Percentiles rank a stretch among this genome's conserved stretches.
Evolutionary conservation across 2,797 vertebrate genomes (phyloP).

Genomic region (Pangasius krempfi): DNA sequence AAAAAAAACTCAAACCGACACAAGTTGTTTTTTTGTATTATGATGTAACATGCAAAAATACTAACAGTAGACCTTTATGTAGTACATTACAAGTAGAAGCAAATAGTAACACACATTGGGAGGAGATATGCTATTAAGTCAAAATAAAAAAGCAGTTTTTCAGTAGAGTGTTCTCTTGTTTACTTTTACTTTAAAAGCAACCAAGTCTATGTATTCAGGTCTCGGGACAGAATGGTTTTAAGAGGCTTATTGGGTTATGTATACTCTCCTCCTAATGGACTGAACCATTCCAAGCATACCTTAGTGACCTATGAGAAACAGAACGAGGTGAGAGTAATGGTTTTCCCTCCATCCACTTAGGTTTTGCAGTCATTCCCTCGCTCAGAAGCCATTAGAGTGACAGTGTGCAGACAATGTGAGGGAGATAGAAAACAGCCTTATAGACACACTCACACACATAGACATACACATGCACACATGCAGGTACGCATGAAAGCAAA

Average conservation of each 20-base stretch:
- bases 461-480: slow-evolving; percentile 31
- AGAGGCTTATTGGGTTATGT: slow-evolving; percentile 63
- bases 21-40: neutral
- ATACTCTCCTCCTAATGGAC: slow-evolving; percentile 74
- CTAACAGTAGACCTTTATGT: neutral
- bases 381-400: slow-evolving; percentile 79
- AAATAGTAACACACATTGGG: neutral
- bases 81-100: neutral
- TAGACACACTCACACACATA: slow-evolving; percentile 31
- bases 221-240: slow-evolving; percentile 32
- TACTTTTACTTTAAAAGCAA: slow-evolving; percentile 25
- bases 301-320: slow-evolving; percentile 70
- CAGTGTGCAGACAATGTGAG: slow-evolving; percentile 78
- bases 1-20: neutral
- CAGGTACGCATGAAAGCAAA: slow-evolving; percentile 43
- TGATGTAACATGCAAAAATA: neutral
- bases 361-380: slow-evolving; percentile 56
- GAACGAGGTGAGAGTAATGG: slow-evolving; percentile 72
- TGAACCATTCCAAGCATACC: slow-evolving; percentile 76
- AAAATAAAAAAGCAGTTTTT: neutral
- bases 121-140: neutral
- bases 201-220: slow-evolving; percentile 9
- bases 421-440: slow-evolving; percentile 76
- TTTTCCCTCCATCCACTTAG: slow-evolving; percentile 64
- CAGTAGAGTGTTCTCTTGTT: neutral